phyloP scores from a whole-genome alignment of 2,888 invertebrate genomes.

The Drosophila prolongata region DNA sequence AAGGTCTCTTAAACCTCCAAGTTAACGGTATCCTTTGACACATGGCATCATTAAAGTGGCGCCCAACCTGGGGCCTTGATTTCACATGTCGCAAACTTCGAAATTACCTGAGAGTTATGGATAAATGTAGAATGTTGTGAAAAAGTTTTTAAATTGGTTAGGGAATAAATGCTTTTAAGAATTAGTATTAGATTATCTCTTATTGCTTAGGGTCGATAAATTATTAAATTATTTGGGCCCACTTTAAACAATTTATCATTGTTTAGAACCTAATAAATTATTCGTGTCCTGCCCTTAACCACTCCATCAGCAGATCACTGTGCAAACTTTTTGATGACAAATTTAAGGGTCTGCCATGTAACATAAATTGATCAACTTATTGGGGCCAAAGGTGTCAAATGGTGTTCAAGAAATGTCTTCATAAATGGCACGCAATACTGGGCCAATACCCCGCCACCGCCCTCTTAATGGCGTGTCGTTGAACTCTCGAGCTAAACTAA shows the following conservation, averaged over 20 bases:
- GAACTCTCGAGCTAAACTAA: conserved; percentile 42
- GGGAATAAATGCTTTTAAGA: too few relatives aligned
- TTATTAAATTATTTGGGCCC: too few relatives aligned
- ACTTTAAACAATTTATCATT: conserved; percentile 4
- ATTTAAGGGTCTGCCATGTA: conserved; percentile 43
- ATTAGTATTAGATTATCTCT: too few relatives aligned
- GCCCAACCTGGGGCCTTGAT: conserved; percentile 1
- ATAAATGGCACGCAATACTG: conserved; percentile 65
- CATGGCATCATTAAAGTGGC: background rate
- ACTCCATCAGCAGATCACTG: conserved; percentile 2
- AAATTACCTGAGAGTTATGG: too few relatives aligned
- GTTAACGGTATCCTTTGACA: too few relatives aligned
- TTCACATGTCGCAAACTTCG: background rate
- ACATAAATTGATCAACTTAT: conserved; percentile 61
- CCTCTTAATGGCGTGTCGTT: conserved; percentile 55
- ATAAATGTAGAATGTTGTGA: too few relatives aligned
- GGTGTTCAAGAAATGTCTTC: conserved; percentile 52
- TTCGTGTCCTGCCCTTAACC: background rate
- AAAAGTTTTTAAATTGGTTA: too few relatives aligned
- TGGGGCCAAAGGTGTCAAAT: conserved; percentile 66
- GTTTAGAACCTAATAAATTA: conserved; percentile 27
- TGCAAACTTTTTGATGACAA: conserved; percentile 32
- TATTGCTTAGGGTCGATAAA: too few relatives aligned
- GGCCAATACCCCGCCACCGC: conserved; percentile 26
- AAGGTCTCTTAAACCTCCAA: conserved; percentile 14